Base-by-base conservation (phyloP, 2,113 vertebrate genomes). In the Scalopus aquaticus region DNA sequence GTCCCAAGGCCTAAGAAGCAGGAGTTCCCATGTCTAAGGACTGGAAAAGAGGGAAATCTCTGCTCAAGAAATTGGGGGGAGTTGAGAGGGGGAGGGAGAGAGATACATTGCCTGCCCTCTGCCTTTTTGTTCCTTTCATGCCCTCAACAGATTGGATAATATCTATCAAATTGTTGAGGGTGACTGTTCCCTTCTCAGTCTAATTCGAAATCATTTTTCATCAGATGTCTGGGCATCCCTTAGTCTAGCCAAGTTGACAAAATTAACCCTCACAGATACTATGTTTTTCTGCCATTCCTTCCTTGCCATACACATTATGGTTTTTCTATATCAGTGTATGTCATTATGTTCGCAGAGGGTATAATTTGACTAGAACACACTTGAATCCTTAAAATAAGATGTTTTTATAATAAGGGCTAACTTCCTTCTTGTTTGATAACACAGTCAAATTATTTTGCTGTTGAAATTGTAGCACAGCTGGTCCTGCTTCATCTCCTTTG, bases 361-460 rank as follows among this genome's bases (percentile, higher is more conserved):
- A 11, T 91, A 74, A 91, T 95, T 91, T 77, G 17, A 56, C 12
- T 69, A 24, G 30, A 77, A 44, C 69, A 28, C 11, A 54, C 42
- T 90, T 87, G 56, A 85, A 58, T 79, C 16, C 54, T 93, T 95
- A 85, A 80, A 73, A 24, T 60, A 65, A 19, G 46, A 46, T 72
- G 44, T 90, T 79, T 35, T 74, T 90, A 49, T 79, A 70, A 39
- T 32, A 78, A 67, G 54, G 37, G 4, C 10, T 69, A 77, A 58
- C 11, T 85, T 7, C 60, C n/a, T 54, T 65, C 35, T 85, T 87
- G 44, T 24, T 85, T 92, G 39, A 44, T 78, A 69, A 58, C 35
- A 30, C 62, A 58, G 35, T 67, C 24, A 58, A 90, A 22, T 58
- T 49, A 20, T 46, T 56, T 76, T 58, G 56, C 13, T 28, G 24